Base-by-base conservation (phyloP, 37 sponge, comb jelly and placozoan species). In the Mnemiopsis leidyi region DNA sequence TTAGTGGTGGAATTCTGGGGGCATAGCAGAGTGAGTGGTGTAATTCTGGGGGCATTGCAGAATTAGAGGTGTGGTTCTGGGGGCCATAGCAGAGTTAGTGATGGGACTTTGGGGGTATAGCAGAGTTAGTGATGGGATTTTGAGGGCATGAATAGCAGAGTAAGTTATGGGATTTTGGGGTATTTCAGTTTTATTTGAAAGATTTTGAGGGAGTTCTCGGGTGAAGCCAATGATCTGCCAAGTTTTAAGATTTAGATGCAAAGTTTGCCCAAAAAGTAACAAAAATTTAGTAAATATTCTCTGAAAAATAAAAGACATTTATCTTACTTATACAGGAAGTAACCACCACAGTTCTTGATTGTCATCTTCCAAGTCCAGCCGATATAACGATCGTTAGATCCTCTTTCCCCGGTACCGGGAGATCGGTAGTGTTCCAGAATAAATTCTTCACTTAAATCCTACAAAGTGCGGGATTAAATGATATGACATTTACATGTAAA, bases 261-360 rank as follows among this genome's bases (percentile, higher is more conserved):
- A n/a, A n/a, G n/a, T n/a, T n/a, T n/a, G n/a, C n/a, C n/a, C n/a
- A n/a, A n/a, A n/a, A n/a, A n/a, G n/a, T n/a, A n/a, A n/a, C n/a
- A n/a, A n/a, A n/a, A n/a, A n/a, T n/a, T n/a, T n/a, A n/a, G n/a
- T n/a, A n/a, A n/a, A n/a, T n/a, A n/a, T n/a, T n/a, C n/a, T n/a
- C n/a, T n/a, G n/a, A n/a, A n/a, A n/a, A n/a, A n/a, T n/a, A n/a
- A n/a, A n/a, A n/a, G n/a, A n/a, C n/a, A n/a, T n/a, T 48, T 48
- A 5, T 48, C 61, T 18, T 48, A 48, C 61, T 48, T 48, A 61
- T 85, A 85, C 3, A 85, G 20, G 61, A 40, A 85, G 90, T 85
- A 85, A 18, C 3, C 61, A 40, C 90, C 90, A 29, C 90, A 85
- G 61, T 85, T 38, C 20, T 35, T 37, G 61, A 85, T 85, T 2